Evolutionary conservation across 2,797 vertebrate species (phyloP).

Genomic region (Lycodopsis pacificus): DNA sequence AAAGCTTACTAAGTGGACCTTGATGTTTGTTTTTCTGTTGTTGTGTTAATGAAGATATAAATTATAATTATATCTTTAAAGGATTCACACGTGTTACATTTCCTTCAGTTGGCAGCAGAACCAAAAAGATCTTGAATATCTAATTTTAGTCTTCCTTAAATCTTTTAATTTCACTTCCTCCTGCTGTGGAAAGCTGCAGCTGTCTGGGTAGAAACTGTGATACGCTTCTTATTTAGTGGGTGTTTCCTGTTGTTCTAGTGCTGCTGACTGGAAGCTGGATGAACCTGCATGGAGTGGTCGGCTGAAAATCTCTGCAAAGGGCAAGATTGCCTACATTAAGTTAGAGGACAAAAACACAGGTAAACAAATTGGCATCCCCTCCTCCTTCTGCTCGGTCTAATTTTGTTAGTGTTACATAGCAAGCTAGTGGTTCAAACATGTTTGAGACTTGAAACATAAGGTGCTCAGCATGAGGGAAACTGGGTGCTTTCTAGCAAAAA

Average conservation of each 20-base stretch:
- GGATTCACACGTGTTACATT: not conserved
- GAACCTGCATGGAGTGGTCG: constrained; percentile 95
- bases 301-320: constrained; percentile 92
- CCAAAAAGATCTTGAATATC: not conserved
- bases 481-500: not conserved
- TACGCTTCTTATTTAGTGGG: not conserved
- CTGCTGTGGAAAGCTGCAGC: constrained; percentile 11
- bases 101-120: not conserved
- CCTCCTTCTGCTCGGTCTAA: not conserved
- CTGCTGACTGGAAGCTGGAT: constrained; percentile 97
- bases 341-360: constrained; percentile 94
- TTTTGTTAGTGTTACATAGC: not conserved
- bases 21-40: not conserved
- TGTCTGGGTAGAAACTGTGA: not conserved
- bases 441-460: not conserved
- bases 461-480: not conserved
- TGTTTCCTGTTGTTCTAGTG: constrained; percentile 80
- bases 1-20: not conserved
- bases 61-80: not conserved
- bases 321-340: constrained; percentile 91
- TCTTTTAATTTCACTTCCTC: constrained; percentile 61
- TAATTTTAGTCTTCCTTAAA: constrained; percentile 7
- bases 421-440: not conserved
- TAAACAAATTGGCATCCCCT: constrained; percentile 53
- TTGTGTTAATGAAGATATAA: not conserved